Evolutionary conservation across 2,888 invertebrate species (phyloP), one percentile per base, ranked within the genome.

Genomic region (Epicampocera succincta): DNA sequence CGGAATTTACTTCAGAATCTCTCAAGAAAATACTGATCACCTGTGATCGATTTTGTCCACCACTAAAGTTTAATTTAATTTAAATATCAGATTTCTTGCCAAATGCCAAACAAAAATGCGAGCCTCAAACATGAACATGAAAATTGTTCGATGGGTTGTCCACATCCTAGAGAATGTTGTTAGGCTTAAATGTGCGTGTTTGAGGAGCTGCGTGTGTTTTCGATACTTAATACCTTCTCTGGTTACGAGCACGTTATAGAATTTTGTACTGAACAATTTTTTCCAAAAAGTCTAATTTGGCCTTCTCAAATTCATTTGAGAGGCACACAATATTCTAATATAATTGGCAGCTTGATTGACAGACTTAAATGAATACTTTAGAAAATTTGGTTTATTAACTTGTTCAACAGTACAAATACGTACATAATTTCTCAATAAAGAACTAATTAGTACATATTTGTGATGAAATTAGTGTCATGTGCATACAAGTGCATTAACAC

Each of bases 181-280:
- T 6, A 9, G 3, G 33, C 33, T 33, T 33, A 33, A 33, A 46
- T 40, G 15, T 69, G 46, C 48, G 69, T 48, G 46, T 19, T 19
- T 38, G 21, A 21, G 6, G 38, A 12, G 15, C 19, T 58, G 48
- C 60, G 40, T 71, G 19, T 21, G 50, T 33, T 33, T 78, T 71
- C 65, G 50, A 58, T 71, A 71, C 61, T 65, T 50, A 65, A 71
- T 74, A 58, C 56, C 65, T 74, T 66, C 42, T 61, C 38, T 19
- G 38, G 19, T 58, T 58, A 19, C 38, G 33, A 33, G 33, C 33
- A 33, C 33, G 40, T 52, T 66, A 21, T 65, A 12, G n/a, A 42
- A 12, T 65, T 65, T 38, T 50, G 38, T 11, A 65, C 21, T n/a
- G 17, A 60, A 66, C 52, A 60, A n/a, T n/a, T 52, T 54, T 66